Conservation (phyloP, 2,113 vertebrate genomes). For the Chaetops frenatus region DNA sequence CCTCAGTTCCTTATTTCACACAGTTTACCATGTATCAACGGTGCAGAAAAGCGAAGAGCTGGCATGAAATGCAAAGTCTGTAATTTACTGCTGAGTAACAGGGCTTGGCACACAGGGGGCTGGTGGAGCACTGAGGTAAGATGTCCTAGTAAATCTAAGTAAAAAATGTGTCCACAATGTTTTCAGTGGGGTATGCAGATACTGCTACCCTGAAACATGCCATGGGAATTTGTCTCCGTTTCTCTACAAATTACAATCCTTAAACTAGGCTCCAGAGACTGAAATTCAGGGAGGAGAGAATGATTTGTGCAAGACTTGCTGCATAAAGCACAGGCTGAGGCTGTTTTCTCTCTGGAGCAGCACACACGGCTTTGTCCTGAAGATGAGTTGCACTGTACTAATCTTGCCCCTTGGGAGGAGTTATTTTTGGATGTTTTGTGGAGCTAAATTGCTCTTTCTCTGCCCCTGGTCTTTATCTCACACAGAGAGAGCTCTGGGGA, state of each 20-base stretch:
- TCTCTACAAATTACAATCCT: conserved; percentile 1
- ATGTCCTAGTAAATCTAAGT: conserved; percentile 4
- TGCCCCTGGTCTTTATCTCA: background rate
- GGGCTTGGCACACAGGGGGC: background rate
- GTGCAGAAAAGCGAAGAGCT: background rate
- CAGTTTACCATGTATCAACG: background rate
- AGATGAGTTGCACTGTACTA: background rate
- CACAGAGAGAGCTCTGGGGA: background rate
- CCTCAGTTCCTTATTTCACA: background rate
- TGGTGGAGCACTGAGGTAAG: background rate
- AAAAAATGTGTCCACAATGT: background rate
- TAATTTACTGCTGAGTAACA: background rate
- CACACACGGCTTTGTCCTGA: background rate
- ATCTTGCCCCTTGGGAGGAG: background rate
- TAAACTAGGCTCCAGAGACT: conserved; percentile 16
- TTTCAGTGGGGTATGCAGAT: background rate
- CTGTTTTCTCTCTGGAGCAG: background rate
- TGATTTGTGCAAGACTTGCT: conserved; percentile 1
- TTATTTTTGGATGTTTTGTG: background rate
- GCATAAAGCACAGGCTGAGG: background rate
- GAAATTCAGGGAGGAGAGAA: background rate
- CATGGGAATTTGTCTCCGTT: background rate
- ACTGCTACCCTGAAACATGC: background rate
- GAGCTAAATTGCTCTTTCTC: background rate
- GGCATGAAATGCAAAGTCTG: background rate